A percentile compares a stretch with the other conserved stretches of the same genome.
Conservation (phyloP, 2,888 invertebrate genomes). For the Pomacea canaliculata region DNA sequence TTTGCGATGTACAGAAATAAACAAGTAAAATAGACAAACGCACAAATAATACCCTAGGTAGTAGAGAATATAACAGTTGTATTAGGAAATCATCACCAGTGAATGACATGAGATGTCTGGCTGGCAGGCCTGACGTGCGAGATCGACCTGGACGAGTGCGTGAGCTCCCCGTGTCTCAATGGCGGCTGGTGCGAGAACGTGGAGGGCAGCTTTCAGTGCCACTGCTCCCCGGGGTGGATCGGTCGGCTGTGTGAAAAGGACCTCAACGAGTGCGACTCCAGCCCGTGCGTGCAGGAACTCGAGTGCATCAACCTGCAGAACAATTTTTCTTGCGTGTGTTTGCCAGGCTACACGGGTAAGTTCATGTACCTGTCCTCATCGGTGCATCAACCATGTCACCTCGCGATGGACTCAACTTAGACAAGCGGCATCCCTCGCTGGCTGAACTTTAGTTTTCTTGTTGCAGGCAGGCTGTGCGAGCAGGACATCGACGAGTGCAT, state of each 20-base stretch:
- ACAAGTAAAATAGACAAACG: too few relatives aligned
- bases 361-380: neutral
- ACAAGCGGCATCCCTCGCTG: too few relatives aligned
- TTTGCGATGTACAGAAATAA: too few relatives aligned
- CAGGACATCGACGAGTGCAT: conserved; percentile 26
- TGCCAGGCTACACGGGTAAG: conserved; percentile 10
- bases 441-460: too few relatives aligned
- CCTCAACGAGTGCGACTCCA: conserved; percentile 14
- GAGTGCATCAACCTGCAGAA: conserved; percentile 9
- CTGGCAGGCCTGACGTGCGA: neutral
- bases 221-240: conserved; percentile 9
- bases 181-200: conserved; percentile 1
- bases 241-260: neutral
- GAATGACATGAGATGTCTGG: too few relatives aligned
- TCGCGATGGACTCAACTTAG: too few relatives aligned
- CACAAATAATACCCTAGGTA: too few relatives aligned
- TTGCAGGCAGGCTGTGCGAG: conserved; percentile 14
- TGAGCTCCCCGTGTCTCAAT: conserved; percentile 8
- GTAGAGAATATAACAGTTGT: too few relatives aligned
- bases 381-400: too few relatives aligned
- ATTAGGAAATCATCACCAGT: too few relatives aligned
- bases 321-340: conserved; percentile 14
- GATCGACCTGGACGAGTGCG: conserved; percentile 18
- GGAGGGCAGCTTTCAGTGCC: conserved; percentile 13
- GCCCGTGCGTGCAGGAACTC: conserved; percentile 4